Base-by-base conservation (phyloP, 2,113 vertebrate genomes). In the Paracanthobrama guichenoti region DNA sequence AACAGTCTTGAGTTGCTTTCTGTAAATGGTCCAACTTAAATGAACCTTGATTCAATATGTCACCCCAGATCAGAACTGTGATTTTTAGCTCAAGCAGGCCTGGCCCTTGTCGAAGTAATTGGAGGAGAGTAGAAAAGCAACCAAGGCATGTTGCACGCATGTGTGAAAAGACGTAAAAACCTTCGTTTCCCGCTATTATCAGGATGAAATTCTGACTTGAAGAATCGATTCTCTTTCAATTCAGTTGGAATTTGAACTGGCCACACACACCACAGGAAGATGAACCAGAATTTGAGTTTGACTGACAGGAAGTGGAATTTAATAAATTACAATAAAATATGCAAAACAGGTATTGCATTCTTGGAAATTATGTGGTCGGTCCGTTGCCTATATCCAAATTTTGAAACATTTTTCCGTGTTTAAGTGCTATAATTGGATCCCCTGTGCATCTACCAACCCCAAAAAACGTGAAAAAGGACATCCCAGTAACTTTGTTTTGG, bases 31-130 rank as follows among this genome's bases (percentile, higher is more conserved):
- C 89, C 88, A 81, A 81, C 69, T 91, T 86, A 48, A 66, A 87
- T 89, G 82, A 89, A 76, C 46, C 82, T 86, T 92, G 93, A 93
- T 93, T 89, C 90, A 90, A 77, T 77, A 87, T 90, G 85, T 91
- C 44, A 90, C 89, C 88, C 84, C 42, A 81, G 81, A 90, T 88
- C 90, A 88, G 83, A 81, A 11, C 50, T 42, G 74, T 85, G 85
- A 84, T 83, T 85, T 76, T 88, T 87, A 85, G 86, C 71, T 59
- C 86, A 88, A 91, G 87, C 89, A 88, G 92, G 84, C 83, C 82
- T 76, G 81, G 26, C 69, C 86, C 72, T 84, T 78, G 89, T 87
- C 81, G 42, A 66, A 42, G 55, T 88, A 90, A 90, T 88, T 87
- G 84, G 85, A 78, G 71, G 44, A 88, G 83, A 83, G 4, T 60